Evolutionary conservation across 2,113 vertebrate genomes (phyloP).

Genomic region (Sclerurus mexicanus): DNA sequence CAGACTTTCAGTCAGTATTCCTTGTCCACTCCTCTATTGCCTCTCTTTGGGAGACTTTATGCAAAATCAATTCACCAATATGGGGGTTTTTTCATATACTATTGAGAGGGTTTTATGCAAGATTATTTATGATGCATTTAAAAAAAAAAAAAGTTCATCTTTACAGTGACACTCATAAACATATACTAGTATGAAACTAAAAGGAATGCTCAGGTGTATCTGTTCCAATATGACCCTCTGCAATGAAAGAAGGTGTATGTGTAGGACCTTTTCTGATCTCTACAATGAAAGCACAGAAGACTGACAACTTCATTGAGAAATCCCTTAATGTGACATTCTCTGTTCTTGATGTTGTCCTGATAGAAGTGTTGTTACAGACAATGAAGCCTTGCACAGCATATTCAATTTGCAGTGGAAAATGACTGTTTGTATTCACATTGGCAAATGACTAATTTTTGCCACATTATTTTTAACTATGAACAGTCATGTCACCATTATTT

Average conservation of each 20-base stretch:
- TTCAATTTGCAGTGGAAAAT: not conserved
- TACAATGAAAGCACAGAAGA: not conserved
- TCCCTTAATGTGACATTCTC: not conserved
- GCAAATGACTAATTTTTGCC: not conserved
- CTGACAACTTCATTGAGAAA: not conserved
- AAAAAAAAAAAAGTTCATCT: not conserved
- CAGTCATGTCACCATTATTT: not conserved
- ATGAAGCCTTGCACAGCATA: not conserved
- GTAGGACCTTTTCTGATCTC: not conserved
- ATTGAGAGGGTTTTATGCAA: too few species aligned
- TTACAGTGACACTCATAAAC: not conserved
- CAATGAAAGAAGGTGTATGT: fast-evolving
- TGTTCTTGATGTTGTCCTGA: not conserved
- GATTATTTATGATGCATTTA: too few species aligned
- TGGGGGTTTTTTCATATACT: too few species aligned
- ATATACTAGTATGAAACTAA: not conserved
- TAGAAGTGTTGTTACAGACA: not conserved
- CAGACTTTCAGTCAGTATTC: too few species aligned
- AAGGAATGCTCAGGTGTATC: not conserved
- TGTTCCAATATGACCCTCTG: not conserved
- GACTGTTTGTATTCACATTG: not conserved
- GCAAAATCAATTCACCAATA: too few species aligned
- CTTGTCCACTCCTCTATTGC: too few species aligned
- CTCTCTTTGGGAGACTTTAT: too few species aligned
- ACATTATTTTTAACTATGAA: not conserved